These are phyloP conservation scores for Luehdorfia chinensis DNA, from an alignment of 1,140 invertebrate species.

Conservation along the genomic window DNA sequence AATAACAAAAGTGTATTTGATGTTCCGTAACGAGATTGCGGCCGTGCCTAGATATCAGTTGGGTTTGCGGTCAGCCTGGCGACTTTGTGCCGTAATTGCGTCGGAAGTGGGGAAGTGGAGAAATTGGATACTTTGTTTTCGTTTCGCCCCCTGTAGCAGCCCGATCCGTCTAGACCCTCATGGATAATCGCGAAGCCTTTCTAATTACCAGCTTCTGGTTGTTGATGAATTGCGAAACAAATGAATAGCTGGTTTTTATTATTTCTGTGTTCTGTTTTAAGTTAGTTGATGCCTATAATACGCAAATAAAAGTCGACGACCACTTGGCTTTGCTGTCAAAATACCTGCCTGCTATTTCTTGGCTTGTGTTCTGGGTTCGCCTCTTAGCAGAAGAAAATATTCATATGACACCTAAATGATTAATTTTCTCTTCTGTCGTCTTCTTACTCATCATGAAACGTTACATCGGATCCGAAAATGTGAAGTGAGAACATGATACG, in stretches of 20 bases:
- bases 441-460: background rate
- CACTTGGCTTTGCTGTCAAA: too few relatives aligned
- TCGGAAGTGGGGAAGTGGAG: conserved; percentile 70
- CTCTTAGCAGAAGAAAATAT: too few relatives aligned
- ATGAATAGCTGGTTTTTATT: conserved; percentile 7
- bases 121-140: conserved; percentile 72
- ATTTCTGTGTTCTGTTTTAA: background rate
- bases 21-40: conserved; percentile 61
- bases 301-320: too few relatives aligned
- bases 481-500: too few relatives aligned
- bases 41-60: conserved; percentile 51
- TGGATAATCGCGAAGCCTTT: conserved; percentile 59
- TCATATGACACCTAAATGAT: too few relatives aligned
- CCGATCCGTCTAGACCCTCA: conserved; percentile 29
- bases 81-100: conserved; percentile 65
- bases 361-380: too few relatives aligned
- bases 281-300: too few relatives aligned
- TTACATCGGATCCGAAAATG: background rate
- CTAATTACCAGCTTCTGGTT: conserved; percentile 46
- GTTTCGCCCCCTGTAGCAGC: conserved; percentile 34
- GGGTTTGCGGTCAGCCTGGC: conserved; percentile 54
- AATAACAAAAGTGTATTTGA: conserved; percentile 54
- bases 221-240: conserved; percentile 23
- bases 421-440: too few relatives aligned
- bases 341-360: too few relatives aligned